A percentile compares a stretch with the other conserved stretches of the same genome.
Evolutionary conservation across 2,113 vertebrate species (phyloP).

Genomic region (Ptyas mucosa): DNA sequence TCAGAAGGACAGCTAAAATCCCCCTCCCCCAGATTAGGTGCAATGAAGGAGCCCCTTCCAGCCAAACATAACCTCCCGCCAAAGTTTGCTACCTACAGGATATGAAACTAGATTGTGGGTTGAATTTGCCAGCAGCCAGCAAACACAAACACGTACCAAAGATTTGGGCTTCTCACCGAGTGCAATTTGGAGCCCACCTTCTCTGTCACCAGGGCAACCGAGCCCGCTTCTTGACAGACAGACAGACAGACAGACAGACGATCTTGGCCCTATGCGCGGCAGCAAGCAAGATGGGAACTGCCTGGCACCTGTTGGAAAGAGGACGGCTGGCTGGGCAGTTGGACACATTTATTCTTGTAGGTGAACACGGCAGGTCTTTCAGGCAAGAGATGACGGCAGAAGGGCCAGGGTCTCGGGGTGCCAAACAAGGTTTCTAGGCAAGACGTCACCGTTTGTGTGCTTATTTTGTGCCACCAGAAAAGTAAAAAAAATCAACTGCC

Average conservation of each 20-base stretch:
- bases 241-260: background rate
- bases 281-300: background rate
- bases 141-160: background rate
- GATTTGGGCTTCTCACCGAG: background rate
- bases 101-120: background rate
- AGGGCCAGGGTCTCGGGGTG: background rate
- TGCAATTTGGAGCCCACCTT: background rate
- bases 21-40: background rate
- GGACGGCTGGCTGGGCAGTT: background rate
- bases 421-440: background rate
- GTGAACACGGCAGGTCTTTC: background rate
- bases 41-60: background rate
- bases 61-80: background rate
- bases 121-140: background rate
- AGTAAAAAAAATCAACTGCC: background rate
- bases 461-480: background rate
- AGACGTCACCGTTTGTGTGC: background rate
- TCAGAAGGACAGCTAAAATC: background rate
- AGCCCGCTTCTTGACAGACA: background rate
- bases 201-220: background rate
- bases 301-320: conserved; percentile 1
- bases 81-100: background rate
- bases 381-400: background rate
- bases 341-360: background rate
- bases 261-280: background rate